Evolutionary conservation across 2,797 vertebrate genomes (phyloP).

Genomic region (Aphelocoma californica): DNA sequence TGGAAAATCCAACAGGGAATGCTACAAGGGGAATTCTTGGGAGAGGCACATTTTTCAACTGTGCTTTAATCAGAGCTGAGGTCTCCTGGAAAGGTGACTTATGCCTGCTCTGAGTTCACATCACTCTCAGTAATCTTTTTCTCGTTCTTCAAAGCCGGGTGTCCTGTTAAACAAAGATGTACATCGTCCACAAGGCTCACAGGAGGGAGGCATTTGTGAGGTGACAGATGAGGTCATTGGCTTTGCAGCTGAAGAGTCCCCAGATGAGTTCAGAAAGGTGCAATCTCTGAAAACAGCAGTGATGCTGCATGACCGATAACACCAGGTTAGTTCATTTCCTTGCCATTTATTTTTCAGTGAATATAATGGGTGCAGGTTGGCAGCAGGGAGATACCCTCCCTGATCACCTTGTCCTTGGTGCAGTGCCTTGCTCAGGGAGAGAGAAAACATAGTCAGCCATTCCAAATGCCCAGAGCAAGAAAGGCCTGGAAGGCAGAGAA

Average conservation of each 20-base stretch:
- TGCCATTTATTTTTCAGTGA: not conserved
- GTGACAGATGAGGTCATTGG: slow-evolving; percentile 29
- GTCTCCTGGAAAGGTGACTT: slow-evolving; percentile 26
- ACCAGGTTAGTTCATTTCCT: not conserved
- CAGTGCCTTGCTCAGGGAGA: not conserved
- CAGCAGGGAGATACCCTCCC: not conserved
- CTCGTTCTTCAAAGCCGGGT: not conserved
- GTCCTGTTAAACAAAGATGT: slow-evolving; percentile 31
- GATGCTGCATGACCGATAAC: not conserved
- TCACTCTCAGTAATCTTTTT: not conserved
- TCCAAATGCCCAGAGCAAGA: not conserved
- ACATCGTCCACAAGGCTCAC: not conserved
- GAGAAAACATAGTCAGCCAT: not conserved
- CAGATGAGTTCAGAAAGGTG: not conserved
- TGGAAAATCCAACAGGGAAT: not conserved
- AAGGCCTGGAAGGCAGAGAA: not conserved
- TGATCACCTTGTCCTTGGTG: not conserved
- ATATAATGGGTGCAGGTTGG: not conserved
- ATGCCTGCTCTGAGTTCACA: slow-evolving; percentile 16
- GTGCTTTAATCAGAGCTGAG: slow-evolving; percentile 24
- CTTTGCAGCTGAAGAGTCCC: slow-evolving; percentile 8
- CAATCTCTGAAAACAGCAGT: not conserved
- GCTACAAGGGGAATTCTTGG: not conserved
- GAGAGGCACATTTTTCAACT: not conserved
- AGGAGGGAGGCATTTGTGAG: not conserved